A percentile compares a stretch with the other conserved stretches of the same genome.
Evolutionary conservation across 2,797 vertebrate species (phyloP).

Genomic region (Alosa sapidissima): DNA sequence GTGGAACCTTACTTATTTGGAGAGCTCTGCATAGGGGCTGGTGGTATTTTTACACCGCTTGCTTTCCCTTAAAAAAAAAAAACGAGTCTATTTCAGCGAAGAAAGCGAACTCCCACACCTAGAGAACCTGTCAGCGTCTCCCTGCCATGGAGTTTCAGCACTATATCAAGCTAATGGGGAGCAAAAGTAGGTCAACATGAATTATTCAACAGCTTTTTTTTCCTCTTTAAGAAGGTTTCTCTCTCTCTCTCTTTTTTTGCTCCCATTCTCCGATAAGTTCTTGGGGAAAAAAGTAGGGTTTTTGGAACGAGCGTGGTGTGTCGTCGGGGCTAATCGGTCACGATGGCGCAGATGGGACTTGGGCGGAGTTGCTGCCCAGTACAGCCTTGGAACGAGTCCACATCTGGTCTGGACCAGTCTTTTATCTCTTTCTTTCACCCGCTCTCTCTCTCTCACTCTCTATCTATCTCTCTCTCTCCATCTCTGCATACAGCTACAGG

Average conservation of each 20-base stretch:
- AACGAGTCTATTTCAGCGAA: slow-evolving; percentile 48
- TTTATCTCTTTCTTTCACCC: not conserved
- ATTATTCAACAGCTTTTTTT: slow-evolving; percentile 77
- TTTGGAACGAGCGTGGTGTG: not conserved
- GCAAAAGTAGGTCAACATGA: slow-evolving; percentile 76
- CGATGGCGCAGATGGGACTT: not conserved
- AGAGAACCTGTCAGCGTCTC: slow-evolving; percentile 71
- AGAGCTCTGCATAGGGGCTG: slow-evolving; percentile 4
- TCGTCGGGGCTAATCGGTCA: not conserved
- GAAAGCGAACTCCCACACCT: slow-evolving; percentile 55
- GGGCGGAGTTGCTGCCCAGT: not conserved
- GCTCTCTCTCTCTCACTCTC: not conserved
- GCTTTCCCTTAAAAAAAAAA: slow-evolving; percentile 34
- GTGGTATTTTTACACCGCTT: not conserved
- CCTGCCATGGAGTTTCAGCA: slow-evolving; percentile 70
- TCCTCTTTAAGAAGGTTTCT: slow-evolving; percentile 70
- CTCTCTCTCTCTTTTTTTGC: slow-evolving; percentile 54
- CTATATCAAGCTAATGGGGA: slow-evolving; percentile 80
- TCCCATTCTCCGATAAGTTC: not conserved
- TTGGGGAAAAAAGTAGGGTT: not conserved
- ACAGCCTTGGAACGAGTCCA: not conserved
- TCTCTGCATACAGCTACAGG: slow-evolving; percentile 1
- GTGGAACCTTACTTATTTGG: not conserved
- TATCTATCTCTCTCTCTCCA: no score
- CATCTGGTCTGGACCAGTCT: not conserved